These are phyloP conservation scores for Shinisaurus crocodilurus DNA, from an alignment of 2,113 vertebrate genomes.

Conservation along the genomic window DNA sequence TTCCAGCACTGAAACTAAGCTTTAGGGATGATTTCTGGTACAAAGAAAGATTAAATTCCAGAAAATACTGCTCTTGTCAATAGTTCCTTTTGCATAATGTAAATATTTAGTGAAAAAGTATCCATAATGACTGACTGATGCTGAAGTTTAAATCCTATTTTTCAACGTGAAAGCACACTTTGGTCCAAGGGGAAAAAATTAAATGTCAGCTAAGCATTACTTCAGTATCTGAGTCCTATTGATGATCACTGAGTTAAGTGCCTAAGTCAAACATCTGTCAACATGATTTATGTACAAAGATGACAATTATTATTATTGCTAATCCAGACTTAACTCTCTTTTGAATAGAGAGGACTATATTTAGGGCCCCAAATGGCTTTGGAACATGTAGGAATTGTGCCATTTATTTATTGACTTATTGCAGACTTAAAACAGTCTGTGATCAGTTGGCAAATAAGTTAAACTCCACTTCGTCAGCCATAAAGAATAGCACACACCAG, in stretches of 20 bases:
- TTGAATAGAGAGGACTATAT: not conserved
- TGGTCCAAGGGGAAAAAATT: not conserved
- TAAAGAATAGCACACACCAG: constrained; percentile 21
- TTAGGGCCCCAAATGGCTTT: not conserved
- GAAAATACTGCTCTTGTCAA: not conserved
- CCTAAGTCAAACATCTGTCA: not conserved
- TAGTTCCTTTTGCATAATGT: not conserved
- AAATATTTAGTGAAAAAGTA: not conserved
- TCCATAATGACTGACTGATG: not conserved
- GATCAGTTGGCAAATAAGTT: constrained; percentile 27
- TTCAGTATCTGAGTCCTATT: not conserved
- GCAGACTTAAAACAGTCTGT: not conserved
- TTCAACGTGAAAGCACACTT: not conserved
- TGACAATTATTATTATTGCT: not conserved
- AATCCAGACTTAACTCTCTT: not conserved
- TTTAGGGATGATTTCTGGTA: not conserved
- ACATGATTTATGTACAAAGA: not conserved
- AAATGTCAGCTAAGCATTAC: not conserved
- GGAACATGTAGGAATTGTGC: not conserved
- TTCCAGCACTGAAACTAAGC: not conserved
- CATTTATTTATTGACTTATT: not conserved
- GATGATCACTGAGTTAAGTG: not conserved
- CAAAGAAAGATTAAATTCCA: not conserved
- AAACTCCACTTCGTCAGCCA: not conserved
- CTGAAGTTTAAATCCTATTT: not conserved